These are phyloP conservation scores for Melanotaenia trifasciata DNA, from an alignment of 2,797 vertebrate species.

Conservation along the genomic window DNA sequence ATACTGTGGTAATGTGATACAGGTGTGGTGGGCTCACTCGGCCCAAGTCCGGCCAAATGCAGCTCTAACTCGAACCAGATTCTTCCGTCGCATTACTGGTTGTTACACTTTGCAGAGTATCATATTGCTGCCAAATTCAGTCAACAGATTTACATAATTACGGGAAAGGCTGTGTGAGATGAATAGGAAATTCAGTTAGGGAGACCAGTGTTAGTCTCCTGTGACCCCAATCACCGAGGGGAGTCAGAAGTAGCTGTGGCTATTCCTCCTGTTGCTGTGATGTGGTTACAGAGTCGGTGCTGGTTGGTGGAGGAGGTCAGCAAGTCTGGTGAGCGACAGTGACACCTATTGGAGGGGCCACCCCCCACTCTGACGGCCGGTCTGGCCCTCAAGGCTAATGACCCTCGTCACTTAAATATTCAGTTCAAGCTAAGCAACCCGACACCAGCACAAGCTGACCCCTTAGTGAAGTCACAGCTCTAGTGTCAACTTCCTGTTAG, in stretches of 20 bases:
- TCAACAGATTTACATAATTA: constrained; percentile 87
- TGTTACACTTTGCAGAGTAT: constrained; percentile 79
- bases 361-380: constrained; percentile 13
- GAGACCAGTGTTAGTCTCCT: constrained; percentile 66
- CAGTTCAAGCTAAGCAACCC: constrained; percentile 64
- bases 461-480: constrained; percentile 65
- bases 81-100: constrained; percentile 71
- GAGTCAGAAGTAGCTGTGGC: constrained; percentile 26
- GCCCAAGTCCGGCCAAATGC: constrained; percentile 51
- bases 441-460: constrained; percentile 54
- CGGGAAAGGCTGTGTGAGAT: constrained; percentile 73
- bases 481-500: constrained; percentile 74
- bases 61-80: constrained; percentile 78
- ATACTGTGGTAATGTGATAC: constrained; percentile 76
- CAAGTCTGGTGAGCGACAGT: constrained; percentile 51
- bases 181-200: constrained; percentile 83
- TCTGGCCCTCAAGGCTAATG: constrained; percentile 51
- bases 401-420: constrained; percentile 53
- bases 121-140: constrained; percentile 77
- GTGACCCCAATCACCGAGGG: constrained; percentile 60
- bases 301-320: constrained; percentile 24
- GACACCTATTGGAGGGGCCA: constrained; percentile 74
- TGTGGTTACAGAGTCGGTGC: constrained; percentile 18
- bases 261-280: constrained; percentile 27
- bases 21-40: constrained; percentile 72